A percentile compares a stretch with the other conserved stretches of the same genome.
These are phyloP conservation scores for Crax fasciolata DNA, from an alignment of 2,797 vertebrate species.

Conservation along the genomic window DNA sequence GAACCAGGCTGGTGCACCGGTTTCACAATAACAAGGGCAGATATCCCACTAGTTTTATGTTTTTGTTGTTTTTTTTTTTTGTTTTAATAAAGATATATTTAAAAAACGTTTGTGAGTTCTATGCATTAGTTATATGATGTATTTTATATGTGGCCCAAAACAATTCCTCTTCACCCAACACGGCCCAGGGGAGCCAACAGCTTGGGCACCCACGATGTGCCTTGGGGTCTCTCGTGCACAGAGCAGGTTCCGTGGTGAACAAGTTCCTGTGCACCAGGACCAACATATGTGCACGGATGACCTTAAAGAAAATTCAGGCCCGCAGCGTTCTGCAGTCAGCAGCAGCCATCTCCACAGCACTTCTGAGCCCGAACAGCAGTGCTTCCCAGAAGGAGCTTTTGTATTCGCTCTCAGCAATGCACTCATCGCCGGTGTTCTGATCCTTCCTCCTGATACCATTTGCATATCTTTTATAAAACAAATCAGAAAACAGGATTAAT, in stretches of 20 bases:
- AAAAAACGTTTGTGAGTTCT: too few species aligned
- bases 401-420: neutral
- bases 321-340: neutral
- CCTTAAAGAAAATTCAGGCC: neutral
- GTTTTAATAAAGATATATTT: too few species aligned
- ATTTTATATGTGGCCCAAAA: too few species aligned
- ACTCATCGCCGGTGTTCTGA: neutral
- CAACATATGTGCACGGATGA: rapidly evolving
- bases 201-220: too few species aligned
- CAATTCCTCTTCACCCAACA: too few species aligned
- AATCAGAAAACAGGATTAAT: slow-evolving; percentile 59
- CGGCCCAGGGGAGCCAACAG: too few species aligned
- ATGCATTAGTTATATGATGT: too few species aligned
- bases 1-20: too few species aligned
- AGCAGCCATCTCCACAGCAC: neutral
- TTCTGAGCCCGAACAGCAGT: rapidly evolving
- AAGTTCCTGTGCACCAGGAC: rapidly evolving
- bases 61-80: too few species aligned
- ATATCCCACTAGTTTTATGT: too few species aligned
- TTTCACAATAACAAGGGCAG: too few species aligned
- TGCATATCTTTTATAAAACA: slow-evolving; percentile 53
- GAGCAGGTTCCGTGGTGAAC: rapidly evolving
- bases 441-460: slow-evolving; percentile 3
- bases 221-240: rapidly evolving
- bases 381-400: neutral